Conservation (phyloP, 92 coral and sea anemone species). For the Plumapathes pennacea region DNA sequence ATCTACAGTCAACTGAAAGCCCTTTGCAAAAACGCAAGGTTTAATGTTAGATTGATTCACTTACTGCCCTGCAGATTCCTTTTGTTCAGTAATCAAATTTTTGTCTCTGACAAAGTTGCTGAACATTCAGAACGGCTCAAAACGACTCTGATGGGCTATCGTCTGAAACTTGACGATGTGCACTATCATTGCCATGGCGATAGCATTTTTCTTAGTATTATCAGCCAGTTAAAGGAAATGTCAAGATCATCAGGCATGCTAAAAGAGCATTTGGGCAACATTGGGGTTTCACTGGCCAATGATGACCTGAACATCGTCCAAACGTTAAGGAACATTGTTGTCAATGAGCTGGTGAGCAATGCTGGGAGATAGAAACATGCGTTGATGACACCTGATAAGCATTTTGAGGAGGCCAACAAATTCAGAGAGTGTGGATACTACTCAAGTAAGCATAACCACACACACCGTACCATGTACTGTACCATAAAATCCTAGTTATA, state of each 20-base stretch:
- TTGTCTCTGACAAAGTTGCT: conserved; percentile 4
- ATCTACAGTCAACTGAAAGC: conserved; percentile 27
- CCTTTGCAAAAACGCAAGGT: conserved; percentile 37
- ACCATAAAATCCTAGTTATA: too few relatives aligned
- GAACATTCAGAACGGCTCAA: conserved; percentile 17
- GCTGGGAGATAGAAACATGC: conserved; percentile 30
- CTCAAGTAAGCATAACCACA: conserved; percentile 31
- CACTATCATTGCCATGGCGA: conserved; percentile 4
- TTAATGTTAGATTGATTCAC: conserved; percentile 21
- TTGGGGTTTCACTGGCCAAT: conserved; percentile 16
- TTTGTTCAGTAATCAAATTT: conserved; percentile 50
- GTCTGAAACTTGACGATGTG: conserved; percentile 20
- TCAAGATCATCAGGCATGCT: conserved; percentile 18
- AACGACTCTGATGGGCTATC: conserved; percentile 18
- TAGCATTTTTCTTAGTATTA: conserved; percentile 26
- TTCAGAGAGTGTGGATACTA: conserved; percentile 31
- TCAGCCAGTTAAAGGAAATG: conserved; percentile 26
- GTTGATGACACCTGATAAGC: conserved; percentile 15
- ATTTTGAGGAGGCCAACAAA: conserved; percentile 28
- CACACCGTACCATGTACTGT: too few relatives aligned
- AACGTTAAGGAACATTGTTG: conserved; percentile 11
- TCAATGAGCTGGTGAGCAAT: conserved; percentile 32
- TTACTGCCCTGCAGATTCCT: conserved; percentile 53
- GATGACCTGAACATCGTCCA: conserved; percentile 12
- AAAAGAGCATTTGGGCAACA: conserved; percentile 4